Evolutionary conservation across 2,888 invertebrate species (phyloP).

Genomic region (Exephanes ischioxanthus): DNA sequence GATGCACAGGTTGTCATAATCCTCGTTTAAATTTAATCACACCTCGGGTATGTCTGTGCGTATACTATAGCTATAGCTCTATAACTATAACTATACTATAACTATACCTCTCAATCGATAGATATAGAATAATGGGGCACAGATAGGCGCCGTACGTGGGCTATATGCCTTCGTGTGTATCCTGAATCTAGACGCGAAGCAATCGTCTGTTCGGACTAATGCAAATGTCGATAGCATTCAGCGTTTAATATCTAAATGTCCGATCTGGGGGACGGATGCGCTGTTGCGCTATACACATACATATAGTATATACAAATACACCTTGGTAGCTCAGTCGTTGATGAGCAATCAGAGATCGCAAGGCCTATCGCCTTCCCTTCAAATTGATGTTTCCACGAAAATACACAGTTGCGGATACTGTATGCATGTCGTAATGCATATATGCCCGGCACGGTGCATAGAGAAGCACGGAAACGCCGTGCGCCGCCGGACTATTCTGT

Average conservation of each 20-base stretch:
- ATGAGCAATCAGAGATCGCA: conserved; percentile 35
- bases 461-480: too few relatives aligned
- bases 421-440: not conserved
- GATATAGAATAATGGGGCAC: not conserved
- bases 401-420: not conserved
- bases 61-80: too few relatives aligned
- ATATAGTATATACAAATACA: not conserved
- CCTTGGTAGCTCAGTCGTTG: not conserved
- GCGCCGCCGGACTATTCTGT: too few relatives aligned
- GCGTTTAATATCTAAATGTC: conserved; percentile 27
- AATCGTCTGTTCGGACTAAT: conserved; percentile 28
- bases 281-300: not conserved
- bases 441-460: not conserved
- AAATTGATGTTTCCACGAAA: not conserved
- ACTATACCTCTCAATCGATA: not conserved
- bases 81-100: too few relatives aligned
- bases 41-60: not conserved
- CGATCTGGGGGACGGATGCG: conserved; percentile 20
- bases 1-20: not conserved
- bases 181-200: not conserved
- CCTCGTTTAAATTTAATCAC: not conserved
- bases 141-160: not conserved
- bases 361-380: conserved; percentile 9
- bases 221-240: conserved; percentile 43
- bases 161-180: not conserved